Evolutionary conservation across 2,888 invertebrate genomes (phyloP).

Genomic region (Gibbula magus): DNA sequence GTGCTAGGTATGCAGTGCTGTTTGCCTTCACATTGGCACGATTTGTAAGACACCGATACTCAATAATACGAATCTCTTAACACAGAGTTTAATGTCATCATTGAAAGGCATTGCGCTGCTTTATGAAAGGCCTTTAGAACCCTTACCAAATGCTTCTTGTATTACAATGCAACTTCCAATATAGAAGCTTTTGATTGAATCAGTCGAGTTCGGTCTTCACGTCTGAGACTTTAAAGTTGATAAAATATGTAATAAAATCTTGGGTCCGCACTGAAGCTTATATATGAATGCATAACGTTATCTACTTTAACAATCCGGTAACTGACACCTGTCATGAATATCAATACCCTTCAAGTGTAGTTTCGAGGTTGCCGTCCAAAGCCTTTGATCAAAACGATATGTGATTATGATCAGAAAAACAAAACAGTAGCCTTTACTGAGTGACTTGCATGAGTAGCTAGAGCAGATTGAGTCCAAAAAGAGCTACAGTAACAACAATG

Average conservation of each 20-base stretch:
- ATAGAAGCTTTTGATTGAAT: too few relatives aligned
- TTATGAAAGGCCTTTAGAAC: background rate
- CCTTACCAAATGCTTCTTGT: background rate
- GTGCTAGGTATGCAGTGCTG: background rate
- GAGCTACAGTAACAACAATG: background rate
- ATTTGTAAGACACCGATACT: background rate
- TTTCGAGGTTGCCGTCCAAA: too few relatives aligned
- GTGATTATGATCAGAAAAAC: background rate
- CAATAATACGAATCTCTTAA: background rate
- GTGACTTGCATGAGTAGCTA: background rate
- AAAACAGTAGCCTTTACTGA: background rate
- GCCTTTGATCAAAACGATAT: too few relatives aligned
- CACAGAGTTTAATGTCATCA: background rate
- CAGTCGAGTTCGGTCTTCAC: too few relatives aligned
- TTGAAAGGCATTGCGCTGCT: background rate
- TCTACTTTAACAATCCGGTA: too few relatives aligned
- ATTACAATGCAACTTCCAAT: background rate
- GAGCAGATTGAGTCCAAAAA: background rate
- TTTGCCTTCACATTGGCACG: background rate
- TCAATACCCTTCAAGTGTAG: too few relatives aligned
- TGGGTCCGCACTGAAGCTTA: too few relatives aligned
- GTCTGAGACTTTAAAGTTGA: too few relatives aligned
- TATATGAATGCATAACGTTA: too few relatives aligned
- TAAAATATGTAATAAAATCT: too few relatives aligned
- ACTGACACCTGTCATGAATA: too few relatives aligned